phyloP scores from a whole-genome alignment of 2,888 invertebrate species.

The Cenopis cana region DNA sequence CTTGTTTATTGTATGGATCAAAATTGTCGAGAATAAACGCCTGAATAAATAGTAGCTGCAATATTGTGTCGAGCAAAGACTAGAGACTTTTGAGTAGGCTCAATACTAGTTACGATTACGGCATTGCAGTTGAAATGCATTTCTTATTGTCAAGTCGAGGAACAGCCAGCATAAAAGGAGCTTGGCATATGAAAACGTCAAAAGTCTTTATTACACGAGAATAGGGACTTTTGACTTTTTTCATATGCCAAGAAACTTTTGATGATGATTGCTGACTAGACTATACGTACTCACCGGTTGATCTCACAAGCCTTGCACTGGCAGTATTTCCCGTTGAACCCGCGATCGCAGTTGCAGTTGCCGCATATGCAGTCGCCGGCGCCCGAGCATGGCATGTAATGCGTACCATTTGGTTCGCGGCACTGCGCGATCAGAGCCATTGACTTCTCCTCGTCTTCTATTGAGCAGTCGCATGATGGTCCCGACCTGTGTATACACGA shows the following conservation, averaged over 20 bases:
- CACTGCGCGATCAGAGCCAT: conserved; percentile 68
- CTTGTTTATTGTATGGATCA: no score
- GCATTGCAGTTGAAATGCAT: no score
- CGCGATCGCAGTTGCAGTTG: conserved; percentile 88
- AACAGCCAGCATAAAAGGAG: no score
- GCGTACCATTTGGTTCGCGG: conserved; percentile 68
- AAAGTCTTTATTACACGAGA: no score
- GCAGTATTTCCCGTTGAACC: conserved; percentile 86
- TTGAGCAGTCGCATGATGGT: conserved; percentile 82
- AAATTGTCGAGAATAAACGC: conserved; percentile 1
- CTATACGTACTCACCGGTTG: conserved; percentile 61
- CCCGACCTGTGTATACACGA: conserved; percentile 75
- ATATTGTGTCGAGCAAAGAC: neutral
- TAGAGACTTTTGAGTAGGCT: no score
- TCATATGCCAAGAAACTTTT: no score
- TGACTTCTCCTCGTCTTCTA: conserved; percentile 74
- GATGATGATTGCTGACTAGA: no score
- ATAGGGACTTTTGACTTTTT: no score
- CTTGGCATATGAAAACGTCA: no score
- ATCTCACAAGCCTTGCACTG: conserved; percentile 86
- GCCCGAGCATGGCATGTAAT: conserved; percentile 85
- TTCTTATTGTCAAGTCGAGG: no score
- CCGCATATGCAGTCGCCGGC: conserved; percentile 93
- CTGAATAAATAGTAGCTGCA: conserved; percentile 9
- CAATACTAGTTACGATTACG: no score